A percentile compares a stretch with the other conserved stretches of the same genome.
These are phyloP conservation scores for Heliothis subflexa DNA, from an alignment of 1,140 invertebrate genomes.

Conservation along the genomic window DNA sequence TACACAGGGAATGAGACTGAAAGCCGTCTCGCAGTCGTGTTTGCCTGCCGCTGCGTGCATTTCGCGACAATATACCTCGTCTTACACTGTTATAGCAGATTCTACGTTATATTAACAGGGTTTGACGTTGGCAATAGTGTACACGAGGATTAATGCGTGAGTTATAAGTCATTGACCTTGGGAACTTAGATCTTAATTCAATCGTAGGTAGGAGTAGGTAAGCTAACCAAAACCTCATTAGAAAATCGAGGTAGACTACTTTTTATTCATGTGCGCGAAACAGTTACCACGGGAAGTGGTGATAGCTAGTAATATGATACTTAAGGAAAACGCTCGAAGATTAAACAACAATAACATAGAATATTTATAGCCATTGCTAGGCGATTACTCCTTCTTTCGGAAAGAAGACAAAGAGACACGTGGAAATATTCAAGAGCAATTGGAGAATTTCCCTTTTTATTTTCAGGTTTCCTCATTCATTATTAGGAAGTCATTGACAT, in stretches of 20 bases:
- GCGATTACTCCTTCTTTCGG: too few relatives aligned
- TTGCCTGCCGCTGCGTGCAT: conserved; percentile 35
- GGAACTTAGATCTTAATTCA: background rate
- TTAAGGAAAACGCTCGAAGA: background rate
- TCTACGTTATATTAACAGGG: conserved; percentile 25
- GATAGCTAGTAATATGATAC: background rate
- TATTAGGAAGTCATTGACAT: too few relatives aligned
- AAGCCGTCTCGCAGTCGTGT: conserved; percentile 23
- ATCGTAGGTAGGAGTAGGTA: background rate
- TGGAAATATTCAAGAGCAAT: too few relatives aligned
- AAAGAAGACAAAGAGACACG: too few relatives aligned
- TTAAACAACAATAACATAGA: too few relatives aligned
- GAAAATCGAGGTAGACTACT: too few relatives aligned
- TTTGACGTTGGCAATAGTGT: conserved; percentile 8
- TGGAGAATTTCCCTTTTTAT: too few relatives aligned
- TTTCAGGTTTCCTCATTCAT: too few relatives aligned
- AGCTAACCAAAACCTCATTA: too few relatives aligned
- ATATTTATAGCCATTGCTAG: background rate
- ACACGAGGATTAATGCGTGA: background rate
- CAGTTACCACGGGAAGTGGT: too few relatives aligned
- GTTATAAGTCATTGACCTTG: background rate
- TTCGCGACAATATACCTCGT: conserved; percentile 36
- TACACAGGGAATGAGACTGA: conserved; percentile 42
- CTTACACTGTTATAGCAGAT: background rate
- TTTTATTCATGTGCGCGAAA: too few relatives aligned